These are phyloP conservation scores for Cyrtodaria siliqua DNA, from an alignment of 2,888 invertebrate genomes.

Conservation along the genomic window DNA sequence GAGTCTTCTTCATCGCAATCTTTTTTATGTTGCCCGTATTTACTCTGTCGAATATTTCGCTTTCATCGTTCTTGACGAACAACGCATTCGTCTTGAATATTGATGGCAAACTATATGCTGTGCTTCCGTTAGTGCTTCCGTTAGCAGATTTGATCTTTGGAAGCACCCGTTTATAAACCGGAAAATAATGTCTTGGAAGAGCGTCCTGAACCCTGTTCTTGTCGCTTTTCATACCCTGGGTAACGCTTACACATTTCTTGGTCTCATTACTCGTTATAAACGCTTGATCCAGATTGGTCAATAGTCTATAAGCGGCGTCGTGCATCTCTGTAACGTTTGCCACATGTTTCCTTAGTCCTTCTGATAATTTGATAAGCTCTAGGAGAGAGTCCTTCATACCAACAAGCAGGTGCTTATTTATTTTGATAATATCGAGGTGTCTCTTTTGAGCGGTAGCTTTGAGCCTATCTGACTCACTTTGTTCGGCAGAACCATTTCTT, in stretches of 20 bases:
- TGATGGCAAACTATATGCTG: constrained; percentile 12
- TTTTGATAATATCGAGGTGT: no score
- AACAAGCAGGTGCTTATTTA: no score
- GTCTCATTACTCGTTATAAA: no score
- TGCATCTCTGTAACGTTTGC: not conserved
- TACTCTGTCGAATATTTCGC: constrained; percentile 7
- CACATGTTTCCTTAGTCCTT: constrained; percentile 8
- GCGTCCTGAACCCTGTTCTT: no score
- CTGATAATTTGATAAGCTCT: constrained; percentile 2
- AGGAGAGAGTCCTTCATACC: constrained; percentile 20
- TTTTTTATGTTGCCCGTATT: constrained; percentile 21
- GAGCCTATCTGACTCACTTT: no score
- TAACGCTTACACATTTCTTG: no score
- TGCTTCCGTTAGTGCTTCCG: not conserved
- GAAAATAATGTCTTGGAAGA: no score
- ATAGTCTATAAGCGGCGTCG: not conserved
- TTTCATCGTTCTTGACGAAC: constrained; percentile 1
- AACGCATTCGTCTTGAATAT: not conserved
- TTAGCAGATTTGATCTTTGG: not conserved
- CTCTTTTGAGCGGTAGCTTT: no score
- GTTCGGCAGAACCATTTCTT: no score
- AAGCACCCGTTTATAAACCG: not conserved
- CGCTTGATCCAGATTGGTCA: not conserved
- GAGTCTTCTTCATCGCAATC: constrained; percentile 8
- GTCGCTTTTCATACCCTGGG: no score